Conservation (phyloP, 2,888 invertebrate species). For the Drosophila aldrichi region DNA sequence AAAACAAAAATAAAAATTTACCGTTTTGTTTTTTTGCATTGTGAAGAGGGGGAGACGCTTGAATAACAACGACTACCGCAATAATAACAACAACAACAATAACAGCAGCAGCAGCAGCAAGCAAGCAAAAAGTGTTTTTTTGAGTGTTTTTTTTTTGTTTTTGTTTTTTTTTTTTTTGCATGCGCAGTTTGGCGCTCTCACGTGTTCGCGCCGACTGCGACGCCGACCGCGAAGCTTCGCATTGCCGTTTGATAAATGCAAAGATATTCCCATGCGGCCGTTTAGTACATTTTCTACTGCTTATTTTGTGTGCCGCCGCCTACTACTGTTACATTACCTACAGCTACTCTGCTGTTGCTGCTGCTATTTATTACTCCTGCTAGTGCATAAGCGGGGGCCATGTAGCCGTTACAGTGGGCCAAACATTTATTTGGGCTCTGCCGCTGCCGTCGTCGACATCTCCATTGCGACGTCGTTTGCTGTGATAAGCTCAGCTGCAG, state of each 20-base stretch:
- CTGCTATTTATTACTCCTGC: slow-evolving; percentile 3
- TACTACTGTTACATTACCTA: slow-evolving; percentile 48
- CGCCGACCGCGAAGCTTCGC: slow-evolving; percentile 31
- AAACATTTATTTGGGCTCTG: slow-evolving; percentile 41
- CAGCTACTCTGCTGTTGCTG: slow-evolving; percentile 3
- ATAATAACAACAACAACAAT: slow-evolving; percentile 38
- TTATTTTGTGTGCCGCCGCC: slow-evolving; percentile 60
- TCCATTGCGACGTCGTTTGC: slow-evolving; percentile 25
- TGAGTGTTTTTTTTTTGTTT: slow-evolving; percentile 29
- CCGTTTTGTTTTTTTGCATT: slow-evolving; percentile 28
- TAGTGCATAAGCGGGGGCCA: slow-evolving; percentile 19
- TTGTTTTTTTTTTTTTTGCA: slow-evolving; percentile 42
- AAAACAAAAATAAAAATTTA: slow-evolving; percentile 34
- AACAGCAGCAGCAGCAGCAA: slow-evolving; percentile 21
- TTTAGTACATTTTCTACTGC: slow-evolving; percentile 66
- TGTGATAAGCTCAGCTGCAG: slow-evolving; percentile 50
- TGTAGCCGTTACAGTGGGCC: slow-evolving; percentile 47
- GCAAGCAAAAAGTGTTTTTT: slow-evolving; percentile 49
- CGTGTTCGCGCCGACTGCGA: slow-evolving; percentile 65
- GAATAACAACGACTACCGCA: slow-evolving; percentile 40
- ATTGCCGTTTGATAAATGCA: slow-evolving; percentile 64
- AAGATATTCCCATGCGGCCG: slow-evolving; percentile 76
- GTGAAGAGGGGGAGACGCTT: slow-evolving; percentile 14
- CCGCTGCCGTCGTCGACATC: slow-evolving; percentile 18
- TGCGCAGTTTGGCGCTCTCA: slow-evolving; percentile 67